These are phyloP conservation scores for Sapajus apella DNA, from an alignment of 2,113 vertebrate genomes.

Conservation along the genomic window DNA sequence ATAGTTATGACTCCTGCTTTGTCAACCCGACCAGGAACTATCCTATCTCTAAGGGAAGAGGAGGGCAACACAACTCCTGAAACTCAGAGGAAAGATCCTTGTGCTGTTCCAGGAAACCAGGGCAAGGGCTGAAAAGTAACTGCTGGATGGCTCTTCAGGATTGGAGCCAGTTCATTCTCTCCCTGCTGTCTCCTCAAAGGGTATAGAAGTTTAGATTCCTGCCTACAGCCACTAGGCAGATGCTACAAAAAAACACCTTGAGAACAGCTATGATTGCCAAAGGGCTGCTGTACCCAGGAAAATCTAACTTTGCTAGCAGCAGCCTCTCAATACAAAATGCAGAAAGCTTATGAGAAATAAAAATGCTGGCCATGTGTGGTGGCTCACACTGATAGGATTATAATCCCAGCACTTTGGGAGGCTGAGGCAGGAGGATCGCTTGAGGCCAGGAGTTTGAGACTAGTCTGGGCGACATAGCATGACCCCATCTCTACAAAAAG, in stretches of 20 bases:
- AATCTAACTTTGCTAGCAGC: constrained; percentile 28
- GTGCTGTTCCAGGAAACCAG: constrained; percentile 1
- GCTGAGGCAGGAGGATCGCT: too few relatives aligned
- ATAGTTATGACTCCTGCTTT: neutral
- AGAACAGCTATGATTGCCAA: neutral
- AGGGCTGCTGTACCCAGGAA: neutral
- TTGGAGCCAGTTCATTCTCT: constrained; percentile 29
- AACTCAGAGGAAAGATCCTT: neutral
- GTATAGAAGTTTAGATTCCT: neutral
- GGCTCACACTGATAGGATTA: too few relatives aligned
- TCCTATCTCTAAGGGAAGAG: neutral
- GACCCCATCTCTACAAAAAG: too few relatives aligned
- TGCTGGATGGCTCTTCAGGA: neutral
- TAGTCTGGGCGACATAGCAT: too few relatives aligned
- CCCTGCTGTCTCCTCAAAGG: constrained; percentile 18
- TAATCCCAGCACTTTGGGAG: too few relatives aligned
- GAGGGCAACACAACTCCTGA: neutral
- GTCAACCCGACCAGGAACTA: neutral
- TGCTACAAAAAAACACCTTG: neutral
- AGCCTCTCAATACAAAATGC: constrained; percentile 42
- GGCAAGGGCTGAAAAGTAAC: neutral
- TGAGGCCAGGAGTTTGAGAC: too few relatives aligned
- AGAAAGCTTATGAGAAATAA: neutral
- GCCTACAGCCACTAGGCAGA: neutral
- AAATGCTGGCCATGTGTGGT: neutral